Conservation (phyloP, 2,888 invertebrate species). For the Linnaemya tessellans region DNA sequence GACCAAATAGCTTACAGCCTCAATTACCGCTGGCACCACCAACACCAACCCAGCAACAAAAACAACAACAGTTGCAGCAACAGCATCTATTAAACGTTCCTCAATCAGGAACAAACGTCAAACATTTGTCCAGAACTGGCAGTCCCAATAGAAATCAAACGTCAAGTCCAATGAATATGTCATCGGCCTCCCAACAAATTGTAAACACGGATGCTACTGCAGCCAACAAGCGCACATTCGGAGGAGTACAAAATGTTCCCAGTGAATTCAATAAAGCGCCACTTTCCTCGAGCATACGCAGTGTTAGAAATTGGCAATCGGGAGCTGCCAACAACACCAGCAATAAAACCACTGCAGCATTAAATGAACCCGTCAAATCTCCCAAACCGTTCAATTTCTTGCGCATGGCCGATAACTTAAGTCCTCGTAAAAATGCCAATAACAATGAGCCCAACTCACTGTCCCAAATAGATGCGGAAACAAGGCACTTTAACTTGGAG, state of each 20-base stretch:
- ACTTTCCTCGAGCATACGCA: conserved; percentile 79
- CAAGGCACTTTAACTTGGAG: conserved; percentile 82
- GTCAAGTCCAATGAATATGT: conserved; percentile 77
- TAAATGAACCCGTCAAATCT: conserved; percentile 35
- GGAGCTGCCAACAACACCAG: conserved; percentile 5
- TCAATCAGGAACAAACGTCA: not conserved
- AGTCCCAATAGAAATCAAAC: conserved; percentile 80
- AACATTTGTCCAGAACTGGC: conserved; percentile 70
- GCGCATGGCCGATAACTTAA: conserved; percentile 83
- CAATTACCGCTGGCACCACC: conserved; percentile 81
- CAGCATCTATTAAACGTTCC: conserved; percentile 54
- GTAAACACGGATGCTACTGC: conserved; percentile 41
- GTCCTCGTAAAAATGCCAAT: conserved; percentile 76
- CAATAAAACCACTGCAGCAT: not conserved
- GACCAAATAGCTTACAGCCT: conserved; percentile 87
- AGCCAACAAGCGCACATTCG: conserved; percentile 77
- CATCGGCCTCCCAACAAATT: conserved; percentile 14
- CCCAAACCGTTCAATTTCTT: conserved; percentile 81
- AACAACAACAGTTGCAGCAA: conserved; percentile 67
- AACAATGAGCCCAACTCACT: conserved; percentile 30
- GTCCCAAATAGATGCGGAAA: conserved; percentile 75
- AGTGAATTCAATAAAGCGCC: conserved; percentile 80
- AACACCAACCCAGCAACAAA: conserved; percentile 74
- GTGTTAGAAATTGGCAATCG: conserved; percentile 76
- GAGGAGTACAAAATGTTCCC: conserved; percentile 80